Percentiles rank a stretch among this genome's conserved stretches.
Conservation (phyloP, 2,113 vertebrate genomes). For the Nycticorax nycticorax region DNA sequence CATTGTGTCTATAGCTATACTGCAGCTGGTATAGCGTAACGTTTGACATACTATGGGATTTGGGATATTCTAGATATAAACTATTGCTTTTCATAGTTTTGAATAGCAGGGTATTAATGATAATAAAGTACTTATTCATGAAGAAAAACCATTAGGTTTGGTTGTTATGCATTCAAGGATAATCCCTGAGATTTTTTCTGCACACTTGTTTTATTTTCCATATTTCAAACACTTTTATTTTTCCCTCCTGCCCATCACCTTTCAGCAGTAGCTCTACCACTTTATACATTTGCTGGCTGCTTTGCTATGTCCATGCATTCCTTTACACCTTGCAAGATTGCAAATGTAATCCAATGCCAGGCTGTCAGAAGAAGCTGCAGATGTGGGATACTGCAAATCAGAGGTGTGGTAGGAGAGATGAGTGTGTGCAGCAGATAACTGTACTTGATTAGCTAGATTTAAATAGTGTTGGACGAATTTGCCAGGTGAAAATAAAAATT, state of each 20-base stretch:
- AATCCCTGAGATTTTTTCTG: background rate
- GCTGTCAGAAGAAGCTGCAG: slow-evolving; percentile 50
- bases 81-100: background rate
- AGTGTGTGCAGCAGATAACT: slow-evolving; percentile 76
- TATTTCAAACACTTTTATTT: background rate
- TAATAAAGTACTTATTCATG: background rate
- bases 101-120: background rate
- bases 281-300: slow-evolving; percentile 46
- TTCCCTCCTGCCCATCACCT: background rate
- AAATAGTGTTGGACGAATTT: slow-evolving; percentile 78
- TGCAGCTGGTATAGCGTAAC: too few relatives aligned
- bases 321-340: slow-evolving; percentile 77
- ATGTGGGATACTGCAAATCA: slow-evolving; percentile 71
- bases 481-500: slow-evolving; percentile 85
- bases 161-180: background rate
- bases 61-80: background rate
- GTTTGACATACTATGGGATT: background rate
- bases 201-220: background rate
- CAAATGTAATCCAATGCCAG: slow-evolving; percentile 70
- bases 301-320: slow-evolving; percentile 58
- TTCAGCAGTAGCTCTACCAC: slow-evolving; percentile 50
- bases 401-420: slow-evolving; percentile 69
- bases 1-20: background rate
- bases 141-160: background rate
- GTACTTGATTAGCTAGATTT: slow-evolving; percentile 81